Evolutionary conservation across 1,140 invertebrate species (phyloP), one percentile per base, ranked within the genome.

Genomic region (Diorhabda sublineata): DNA sequence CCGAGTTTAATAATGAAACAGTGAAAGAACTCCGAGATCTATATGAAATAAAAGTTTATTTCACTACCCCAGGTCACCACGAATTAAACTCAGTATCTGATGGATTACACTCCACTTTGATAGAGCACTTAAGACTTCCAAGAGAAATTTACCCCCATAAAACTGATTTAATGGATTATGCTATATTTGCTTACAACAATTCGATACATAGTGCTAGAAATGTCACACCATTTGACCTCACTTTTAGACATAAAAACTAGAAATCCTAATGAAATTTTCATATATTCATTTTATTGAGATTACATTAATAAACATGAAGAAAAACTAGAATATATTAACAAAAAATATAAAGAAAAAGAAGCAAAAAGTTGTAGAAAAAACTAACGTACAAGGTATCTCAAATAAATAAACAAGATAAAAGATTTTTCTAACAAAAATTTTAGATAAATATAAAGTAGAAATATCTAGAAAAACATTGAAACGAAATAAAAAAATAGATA

Each of bases 41-140:
- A 58, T 58, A 70, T 11, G 68, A 70, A 61, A 71, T 68, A 58
- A 65, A 70, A 64, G 59, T 63, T 6, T 61, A 70, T 62, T 70
- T 70, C 58, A 69, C 44, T 8, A 66, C 68, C 43, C 42, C 64
- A 8, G 52, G 59, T 41, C 57, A 72, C 9, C 69, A 26, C 26
- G 60, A 66, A 58, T 69, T 58, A 8, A 72, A 72, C 64, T 45
- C 45, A 1, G 6, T 68, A 58, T 58, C 62, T 45, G 67, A 72
- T 59, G n/a, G 68, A 45, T 60, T 73, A 42, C 57, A 71, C 45
- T 68, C 60, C n/a, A 66, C 69, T 41, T 58, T 71, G 6, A 63
- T 70, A 7, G 71, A 71, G 64, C 66, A 73, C 60, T 41, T 64
- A 56, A 8, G 44, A 64, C 42, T 64, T 64, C 44, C 47, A 44